phyloP scores from a whole-genome alignment of 2,113 vertebrate genomes.

The Chunga burmeisteri region DNA sequence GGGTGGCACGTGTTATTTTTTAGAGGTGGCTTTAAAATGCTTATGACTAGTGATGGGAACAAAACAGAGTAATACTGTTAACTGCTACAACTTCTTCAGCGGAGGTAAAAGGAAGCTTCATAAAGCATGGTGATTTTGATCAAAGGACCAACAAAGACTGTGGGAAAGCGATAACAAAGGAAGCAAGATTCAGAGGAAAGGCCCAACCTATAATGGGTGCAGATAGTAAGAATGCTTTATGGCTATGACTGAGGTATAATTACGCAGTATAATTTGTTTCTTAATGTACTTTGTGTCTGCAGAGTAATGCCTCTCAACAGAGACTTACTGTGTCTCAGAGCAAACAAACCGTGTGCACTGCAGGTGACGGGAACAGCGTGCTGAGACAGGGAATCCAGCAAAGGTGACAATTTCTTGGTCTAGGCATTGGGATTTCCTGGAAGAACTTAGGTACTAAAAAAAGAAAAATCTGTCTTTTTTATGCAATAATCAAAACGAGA shows the following conservation, averaged over 20 bases:
- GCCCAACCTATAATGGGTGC: background rate
- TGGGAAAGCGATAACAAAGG: background rate
- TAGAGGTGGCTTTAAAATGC: background rate
- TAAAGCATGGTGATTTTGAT: background rate
- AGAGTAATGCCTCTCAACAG: background rate
- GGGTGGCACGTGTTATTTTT: accelerated
- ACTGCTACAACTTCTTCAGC: background rate
- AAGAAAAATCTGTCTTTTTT: background rate
- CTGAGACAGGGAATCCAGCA: background rate
- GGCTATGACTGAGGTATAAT: background rate
- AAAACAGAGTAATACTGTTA: background rate
- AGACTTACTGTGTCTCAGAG: background rate
- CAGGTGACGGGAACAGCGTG: accelerated
- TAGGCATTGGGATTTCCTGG: background rate
- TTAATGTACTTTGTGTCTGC: background rate
- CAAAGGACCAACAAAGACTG: background rate
- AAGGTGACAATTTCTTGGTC: background rate
- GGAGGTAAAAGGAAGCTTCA: background rate
- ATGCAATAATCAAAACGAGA: background rate
- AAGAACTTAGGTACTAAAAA: background rate
- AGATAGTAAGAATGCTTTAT: background rate
- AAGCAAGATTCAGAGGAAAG: background rate
- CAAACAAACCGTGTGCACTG: too few relatives aligned
- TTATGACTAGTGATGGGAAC: background rate
- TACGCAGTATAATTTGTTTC: background rate